These are phyloP conservation scores for Solenopsis invicta DNA, from an alignment of 1,140 invertebrate species.

Conservation along the genomic window DNA sequence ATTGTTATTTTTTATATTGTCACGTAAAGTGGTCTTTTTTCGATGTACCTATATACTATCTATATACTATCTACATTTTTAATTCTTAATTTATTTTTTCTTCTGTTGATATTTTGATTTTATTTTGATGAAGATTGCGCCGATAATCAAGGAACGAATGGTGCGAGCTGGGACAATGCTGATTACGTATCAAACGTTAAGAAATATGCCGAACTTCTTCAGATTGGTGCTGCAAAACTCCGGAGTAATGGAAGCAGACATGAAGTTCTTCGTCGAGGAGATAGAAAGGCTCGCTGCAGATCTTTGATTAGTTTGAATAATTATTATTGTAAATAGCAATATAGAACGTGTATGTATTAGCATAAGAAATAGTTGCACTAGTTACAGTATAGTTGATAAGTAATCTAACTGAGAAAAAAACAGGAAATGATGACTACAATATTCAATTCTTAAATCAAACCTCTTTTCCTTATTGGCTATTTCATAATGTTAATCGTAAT, in stretches of 20 bases:
- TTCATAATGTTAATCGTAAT: neutral
- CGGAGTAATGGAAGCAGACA: slow-evolving; percentile 92
- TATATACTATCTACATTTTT: neutral
- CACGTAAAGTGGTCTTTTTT: neutral
- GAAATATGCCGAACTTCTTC: slow-evolving; percentile 96
- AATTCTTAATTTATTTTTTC: neutral
- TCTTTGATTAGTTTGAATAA: slow-evolving; percentile 84
- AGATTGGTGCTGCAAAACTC: slow-evolving; percentile 97
- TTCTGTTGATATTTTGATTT: slow-evolving; percentile 66
- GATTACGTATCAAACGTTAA: slow-evolving; percentile 97
- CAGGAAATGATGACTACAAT: neutral
- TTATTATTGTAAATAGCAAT: slow-evolving; percentile 43
- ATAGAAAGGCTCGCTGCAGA: slow-evolving; percentile 94
- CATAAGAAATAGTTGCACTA: slow-evolving; percentile 9
- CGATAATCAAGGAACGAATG: slow-evolving; percentile 97
- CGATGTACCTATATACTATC: too few relatives aligned
- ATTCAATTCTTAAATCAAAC: neutral
- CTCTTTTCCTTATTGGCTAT: neutral
- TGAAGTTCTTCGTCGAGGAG: slow-evolving; percentile 95
- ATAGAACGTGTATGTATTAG: slow-evolving; percentile 8
- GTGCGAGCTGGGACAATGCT: slow-evolving; percentile 97
- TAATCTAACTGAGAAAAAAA: neutral
- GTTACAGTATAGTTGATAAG: neutral
- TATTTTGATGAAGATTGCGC: slow-evolving; percentile 89
- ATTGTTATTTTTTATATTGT: neutral